phyloP scores from a whole-genome alignment of 2,797 vertebrate genomes.

The Enteromius anoplus region DNA sequence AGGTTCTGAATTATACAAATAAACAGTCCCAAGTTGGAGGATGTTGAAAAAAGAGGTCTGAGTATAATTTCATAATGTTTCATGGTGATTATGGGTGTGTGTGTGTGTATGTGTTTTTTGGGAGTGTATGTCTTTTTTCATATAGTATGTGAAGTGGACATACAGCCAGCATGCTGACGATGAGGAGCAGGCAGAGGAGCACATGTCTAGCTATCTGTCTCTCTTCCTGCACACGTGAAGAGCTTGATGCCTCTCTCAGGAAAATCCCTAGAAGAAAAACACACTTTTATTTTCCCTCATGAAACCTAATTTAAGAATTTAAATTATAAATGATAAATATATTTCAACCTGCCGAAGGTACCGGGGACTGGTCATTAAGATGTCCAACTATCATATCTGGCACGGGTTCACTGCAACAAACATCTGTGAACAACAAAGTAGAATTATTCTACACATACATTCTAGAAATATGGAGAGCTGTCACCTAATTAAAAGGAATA shows the following conservation, averaged over 20 bases:
- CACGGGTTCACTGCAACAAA: slow-evolving; percentile 67
- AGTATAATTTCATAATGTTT: neutral
- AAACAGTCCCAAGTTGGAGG: neutral
- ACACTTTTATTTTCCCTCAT: neutral
- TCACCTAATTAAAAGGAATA: no score
- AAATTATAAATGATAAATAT: neutral
- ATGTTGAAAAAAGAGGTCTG: neutral
- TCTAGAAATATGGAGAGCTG: neutral
- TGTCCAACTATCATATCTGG: slow-evolving; percentile 75
- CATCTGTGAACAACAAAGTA: slow-evolving; percentile 45
- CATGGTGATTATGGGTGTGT: neutral
- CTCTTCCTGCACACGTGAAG: slow-evolving; percentile 78
- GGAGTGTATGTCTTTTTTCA: neutral
- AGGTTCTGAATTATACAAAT: slow-evolving; percentile 80
- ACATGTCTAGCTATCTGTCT: slow-evolving; percentile 90
- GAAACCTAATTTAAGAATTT: neutral
- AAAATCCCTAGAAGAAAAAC: slow-evolving; percentile 72
- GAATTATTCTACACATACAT: neutral
- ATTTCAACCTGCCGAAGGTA: slow-evolving; percentile 80
- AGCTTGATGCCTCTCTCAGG: slow-evolving; percentile 79
- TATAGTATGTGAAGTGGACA: slow-evolving; percentile 51
- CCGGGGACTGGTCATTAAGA: slow-evolving; percentile 67
- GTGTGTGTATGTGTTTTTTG: neutral
- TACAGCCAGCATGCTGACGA: slow-evolving; percentile 92
- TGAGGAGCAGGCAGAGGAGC: slow-evolving; percentile 91